Base-by-base conservation (phyloP, 2,888 invertebrate genomes). In the Nomada fabriciana region DNA sequence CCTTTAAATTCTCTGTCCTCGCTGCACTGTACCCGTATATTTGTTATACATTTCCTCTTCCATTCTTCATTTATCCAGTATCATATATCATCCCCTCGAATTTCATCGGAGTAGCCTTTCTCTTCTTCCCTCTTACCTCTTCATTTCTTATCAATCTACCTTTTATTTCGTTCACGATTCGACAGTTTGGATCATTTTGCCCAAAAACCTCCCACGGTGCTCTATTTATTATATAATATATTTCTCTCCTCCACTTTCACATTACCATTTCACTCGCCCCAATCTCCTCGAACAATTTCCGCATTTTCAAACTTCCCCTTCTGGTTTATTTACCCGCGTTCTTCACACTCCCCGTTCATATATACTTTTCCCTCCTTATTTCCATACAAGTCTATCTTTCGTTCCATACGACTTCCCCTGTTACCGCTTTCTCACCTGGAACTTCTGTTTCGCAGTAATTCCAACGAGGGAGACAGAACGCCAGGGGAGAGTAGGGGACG, bases 371-470 rank as follows among this genome's bases (percentile, higher is more conserved):
- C 9, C 13, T 13, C 15, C n/a, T 43, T 20, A n/a, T 64, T 20
- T 13, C 20, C 55, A 18, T 47, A 7, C 1, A 23, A 42, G 5
- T n/a, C 25, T 23, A 18, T 53, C 68, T 42, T 59, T 55, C 5
- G 63, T 68, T 13, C 10, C 23, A 23, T 23, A 23, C n/a, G 9
- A 57, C 43, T 53, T 20, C 55, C 36, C 5, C 67, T 65, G 70
- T 78, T 80, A 64, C 61, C 74, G 70, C 72, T 68, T 73, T 57
- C 57, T 20, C 69, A 43, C 15, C n/a, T 78, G 43, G 47, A 36
- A 52, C 70, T 42, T 43, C 42, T 47, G 67, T 47, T 13, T 15
- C 47, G 15, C 47, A 15, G 69, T 75, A 79, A 85, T 76, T 81
- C 59, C 65, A 55, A 53, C 42, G 50, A n/a, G 43, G 57, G n/a